Evolutionary conservation across 2,888 invertebrate species (phyloP).

Genomic region (Eucera pruinosa): DNA sequence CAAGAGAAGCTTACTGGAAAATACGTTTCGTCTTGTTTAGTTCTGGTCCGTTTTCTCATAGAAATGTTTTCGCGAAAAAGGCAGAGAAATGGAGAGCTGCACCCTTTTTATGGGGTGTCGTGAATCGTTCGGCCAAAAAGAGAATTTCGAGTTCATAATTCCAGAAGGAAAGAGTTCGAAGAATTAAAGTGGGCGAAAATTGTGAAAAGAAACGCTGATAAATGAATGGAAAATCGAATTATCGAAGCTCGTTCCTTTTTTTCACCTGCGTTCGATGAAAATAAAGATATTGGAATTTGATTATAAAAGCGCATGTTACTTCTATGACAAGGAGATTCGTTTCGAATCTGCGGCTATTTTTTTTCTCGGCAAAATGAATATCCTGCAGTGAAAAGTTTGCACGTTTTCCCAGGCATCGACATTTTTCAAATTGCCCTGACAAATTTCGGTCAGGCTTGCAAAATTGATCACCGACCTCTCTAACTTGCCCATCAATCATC

Average conservation of each 20-base stretch:
- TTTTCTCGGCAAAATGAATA: not conserved
- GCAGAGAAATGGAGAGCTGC: not conserved
- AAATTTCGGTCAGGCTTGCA: slow-evolving; percentile 19
- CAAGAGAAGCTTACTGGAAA: not conserved
- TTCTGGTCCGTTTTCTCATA: not conserved
- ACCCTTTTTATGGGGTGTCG: slow-evolving; percentile 6
- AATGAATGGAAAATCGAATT: not conserved
- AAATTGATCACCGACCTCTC: slow-evolving; percentile 16
- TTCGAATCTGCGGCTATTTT: not conserved
- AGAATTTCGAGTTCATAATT: slow-evolving; percentile 2
- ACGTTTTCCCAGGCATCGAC: not conserved
- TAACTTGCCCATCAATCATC: slow-evolving; percentile 18
- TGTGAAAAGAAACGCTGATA: not conserved
- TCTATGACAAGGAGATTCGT: not conserved
- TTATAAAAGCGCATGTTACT: too few species aligned
- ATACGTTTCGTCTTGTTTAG: slow-evolving; percentile 10
- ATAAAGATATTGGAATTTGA: too few species aligned
- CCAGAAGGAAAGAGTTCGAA: not conserved
- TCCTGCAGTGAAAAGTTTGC: not conserved
- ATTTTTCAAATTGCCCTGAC: slow-evolving; percentile 22
- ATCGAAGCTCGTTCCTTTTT: not conserved
- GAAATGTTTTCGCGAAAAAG: not conserved
- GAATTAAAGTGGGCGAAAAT: not conserved
- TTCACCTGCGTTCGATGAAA: too few species aligned
- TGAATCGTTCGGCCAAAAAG: not conserved